Base-by-base conservation (phyloP, 2,113 vertebrate species). In the Lasiurus cinereus region DNA sequence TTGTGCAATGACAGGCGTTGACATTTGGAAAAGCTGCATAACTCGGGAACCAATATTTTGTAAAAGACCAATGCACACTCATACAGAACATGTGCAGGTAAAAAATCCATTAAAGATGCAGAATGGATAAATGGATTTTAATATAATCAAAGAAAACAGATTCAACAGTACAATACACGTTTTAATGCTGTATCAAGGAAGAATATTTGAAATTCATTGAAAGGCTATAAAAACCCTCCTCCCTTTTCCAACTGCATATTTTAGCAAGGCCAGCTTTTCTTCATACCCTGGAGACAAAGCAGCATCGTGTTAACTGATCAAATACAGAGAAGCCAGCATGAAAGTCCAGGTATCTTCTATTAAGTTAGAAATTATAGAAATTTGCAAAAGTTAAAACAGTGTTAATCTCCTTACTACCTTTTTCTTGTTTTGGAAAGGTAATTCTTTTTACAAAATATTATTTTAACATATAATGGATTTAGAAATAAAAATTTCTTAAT, bases 401-500 rank as follows among this genome's bases (percentile, higher is more conserved):
- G n/a, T 13, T 46, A 7, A 8, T 70, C 52, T n/a, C 69, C 72
- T 78, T 54, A n/a, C 6, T 76, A 16, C 52, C 39, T 31, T 33
- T 36, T 46, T 70, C 21, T 59, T 84, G 9, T 62, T 90, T 89
- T 4, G 16, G n/a, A 85, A 93, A 84, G n/a, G 4, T 46, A n/a
- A 56, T 80, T 83, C 50, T 87, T 59, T 15, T 19, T 67, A 21
- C 64, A 83, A 85, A 80, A 83, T 18, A 29, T 46, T 50, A 52
- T 67, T 70, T 88, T 66, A 50, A 36, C 33, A 46, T 39, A 43
- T 8, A 79, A 64, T 74, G 8, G 22, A 1, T 21, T 64, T 59
- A 90, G 56, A 92, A 87, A 21, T 85, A 85, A 48, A n/a, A 50
- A 54, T 27, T 79, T 94, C 56, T 33, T n/a, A 48, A 74, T 39